Percentiles rank a stretch among this genome's conserved stretches.
These are phyloP conservation scores for Neuroscelio doddi DNA, from an alignment of 2,888 invertebrate genomes.

Conservation along the genomic window DNA sequence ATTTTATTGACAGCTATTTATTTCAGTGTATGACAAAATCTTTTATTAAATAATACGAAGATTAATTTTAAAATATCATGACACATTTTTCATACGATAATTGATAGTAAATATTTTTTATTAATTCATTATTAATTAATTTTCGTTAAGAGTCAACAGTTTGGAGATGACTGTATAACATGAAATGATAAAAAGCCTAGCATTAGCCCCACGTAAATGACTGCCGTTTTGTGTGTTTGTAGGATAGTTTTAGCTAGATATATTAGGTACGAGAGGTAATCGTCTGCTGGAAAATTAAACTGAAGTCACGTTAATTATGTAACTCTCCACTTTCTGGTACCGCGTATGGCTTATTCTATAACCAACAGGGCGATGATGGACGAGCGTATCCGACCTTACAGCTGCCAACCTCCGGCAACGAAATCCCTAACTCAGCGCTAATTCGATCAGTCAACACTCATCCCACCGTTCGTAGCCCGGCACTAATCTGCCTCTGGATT, in stretches of 20 bases:
- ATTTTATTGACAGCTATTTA: no score
- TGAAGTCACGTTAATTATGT: constrained; percentile 71
- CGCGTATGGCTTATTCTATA: constrained; percentile 51
- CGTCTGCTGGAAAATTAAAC: constrained; percentile 69
- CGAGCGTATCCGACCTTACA: constrained; percentile 58
- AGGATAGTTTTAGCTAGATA: constrained; percentile 34
- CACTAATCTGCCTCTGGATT: constrained; percentile 68
- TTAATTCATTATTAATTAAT: background rate
- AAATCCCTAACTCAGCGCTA: constrained; percentile 70
- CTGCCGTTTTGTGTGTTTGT: constrained; percentile 10
- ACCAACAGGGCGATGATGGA: constrained; percentile 62
- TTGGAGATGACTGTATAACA: background rate
- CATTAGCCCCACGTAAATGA: no score
- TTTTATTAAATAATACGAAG: no score
- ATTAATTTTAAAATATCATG: no score
- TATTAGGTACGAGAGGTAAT: constrained; percentile 54
- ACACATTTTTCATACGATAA: no score
- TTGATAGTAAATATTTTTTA: no score
- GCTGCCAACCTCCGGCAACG: constrained; percentile 66
- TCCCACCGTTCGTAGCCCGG: constrained; percentile 56
- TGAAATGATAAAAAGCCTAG: no score
- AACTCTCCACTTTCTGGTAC: constrained; percentile 58
- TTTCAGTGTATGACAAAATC: no score
- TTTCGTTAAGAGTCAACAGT: background rate
- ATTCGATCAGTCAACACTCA: constrained; percentile 71